These are phyloP conservation scores for Ruditapes philippinarum DNA, from an alignment of 1,140 invertebrate species.

Conservation along the genomic window DNA sequence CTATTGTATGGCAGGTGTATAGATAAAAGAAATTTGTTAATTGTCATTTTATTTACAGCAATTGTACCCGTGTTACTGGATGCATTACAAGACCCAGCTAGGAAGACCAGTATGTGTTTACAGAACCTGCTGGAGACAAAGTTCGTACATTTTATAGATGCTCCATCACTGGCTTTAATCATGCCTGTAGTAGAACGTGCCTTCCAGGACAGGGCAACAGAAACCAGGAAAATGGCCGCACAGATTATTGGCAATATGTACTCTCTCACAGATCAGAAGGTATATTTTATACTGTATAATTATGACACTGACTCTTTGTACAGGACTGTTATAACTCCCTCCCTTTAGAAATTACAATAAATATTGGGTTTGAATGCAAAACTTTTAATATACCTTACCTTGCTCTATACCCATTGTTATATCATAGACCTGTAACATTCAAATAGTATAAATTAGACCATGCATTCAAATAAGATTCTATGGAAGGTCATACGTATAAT, in stretches of 20 bases:
- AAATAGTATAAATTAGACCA: too few relatives aligned
- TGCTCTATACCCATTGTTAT: too few relatives aligned
- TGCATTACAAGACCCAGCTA: constrained; percentile 98
- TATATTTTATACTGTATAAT: too few relatives aligned
- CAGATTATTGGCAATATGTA: constrained; percentile 99
- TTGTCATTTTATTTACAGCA: constrained; percentile 71
- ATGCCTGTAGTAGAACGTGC: constrained; percentile 99
- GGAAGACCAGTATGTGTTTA: constrained; percentile 96
- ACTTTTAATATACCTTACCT: too few relatives aligned
- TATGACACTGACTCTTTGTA: too few relatives aligned
- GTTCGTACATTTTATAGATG: constrained; percentile 99
- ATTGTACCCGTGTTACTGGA: constrained; percentile 92
- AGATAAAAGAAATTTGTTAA: not conserved
- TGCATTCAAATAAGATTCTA: too few relatives aligned
- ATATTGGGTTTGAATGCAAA: too few relatives aligned
- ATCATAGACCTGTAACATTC: too few relatives aligned
- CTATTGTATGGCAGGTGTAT: too few relatives aligned
- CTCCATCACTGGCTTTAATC: constrained; percentile 98
- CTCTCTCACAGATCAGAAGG: constrained; percentile 98
- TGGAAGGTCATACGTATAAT: too few relatives aligned
- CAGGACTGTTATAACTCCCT: too few relatives aligned
- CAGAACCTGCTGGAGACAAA: constrained; percentile 98
- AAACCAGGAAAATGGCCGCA: constrained; percentile 99
- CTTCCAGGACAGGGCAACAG: constrained; percentile 98
- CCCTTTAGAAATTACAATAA: too few relatives aligned